phyloP scores from a whole-genome alignment of 2,888 invertebrate species.

The Platycnemis pennipes region DNA sequence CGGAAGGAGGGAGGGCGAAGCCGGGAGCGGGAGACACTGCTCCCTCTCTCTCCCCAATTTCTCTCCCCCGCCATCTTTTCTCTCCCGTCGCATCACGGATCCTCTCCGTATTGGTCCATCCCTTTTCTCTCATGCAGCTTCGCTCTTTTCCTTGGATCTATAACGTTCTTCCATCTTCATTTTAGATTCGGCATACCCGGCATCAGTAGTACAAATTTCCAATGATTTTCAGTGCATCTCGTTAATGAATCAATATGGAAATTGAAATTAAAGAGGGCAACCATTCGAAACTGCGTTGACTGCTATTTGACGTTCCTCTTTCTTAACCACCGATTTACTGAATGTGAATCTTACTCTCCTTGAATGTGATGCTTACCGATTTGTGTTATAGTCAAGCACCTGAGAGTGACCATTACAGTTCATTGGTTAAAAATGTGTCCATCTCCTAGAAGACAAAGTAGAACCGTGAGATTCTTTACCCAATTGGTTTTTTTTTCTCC shows the following conservation, averaged over 20 bases:
- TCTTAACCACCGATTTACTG: too few species aligned
- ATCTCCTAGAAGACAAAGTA: too few species aligned
- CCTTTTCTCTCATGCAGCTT: slow-evolving; percentile 71
- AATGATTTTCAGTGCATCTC: not conserved
- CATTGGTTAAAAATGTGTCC: too few species aligned
- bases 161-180: not conserved
- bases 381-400: too few species aligned
- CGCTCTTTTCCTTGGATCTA: slow-evolving; percentile 70
- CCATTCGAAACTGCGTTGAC: too few species aligned
- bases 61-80: not conserved
- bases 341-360: too few species aligned
- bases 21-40: slow-evolving; percentile 72
- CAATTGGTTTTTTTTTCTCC: too few species aligned
- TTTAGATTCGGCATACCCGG: not conserved
- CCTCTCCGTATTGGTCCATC: slow-evolving; percentile 51
- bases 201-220: not conserved
- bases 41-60: slow-evolving; percentile 71
- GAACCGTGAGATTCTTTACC: too few species aligned
- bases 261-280: too few species aligned
- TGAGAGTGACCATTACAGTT: too few species aligned
- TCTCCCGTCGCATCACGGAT: not conserved
- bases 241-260: not conserved
- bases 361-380: too few species aligned
- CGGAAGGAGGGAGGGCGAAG: not conserved
- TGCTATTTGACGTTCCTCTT: too few species aligned